These are phyloP conservation scores for Eutolmus rufibarbis DNA, from an alignment of 2,888 invertebrate species.

Conservation along the genomic window DNA sequence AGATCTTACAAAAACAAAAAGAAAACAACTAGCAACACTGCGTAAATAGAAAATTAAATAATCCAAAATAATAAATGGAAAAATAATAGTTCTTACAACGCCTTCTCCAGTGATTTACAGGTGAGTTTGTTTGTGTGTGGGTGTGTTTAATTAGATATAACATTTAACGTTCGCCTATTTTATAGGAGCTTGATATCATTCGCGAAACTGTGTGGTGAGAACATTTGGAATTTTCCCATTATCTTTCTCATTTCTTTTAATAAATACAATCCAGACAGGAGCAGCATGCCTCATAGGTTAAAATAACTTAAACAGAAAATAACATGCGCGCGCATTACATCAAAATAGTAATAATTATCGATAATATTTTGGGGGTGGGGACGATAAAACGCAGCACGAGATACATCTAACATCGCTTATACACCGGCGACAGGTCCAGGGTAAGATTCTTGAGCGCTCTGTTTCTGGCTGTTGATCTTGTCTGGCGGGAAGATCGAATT, in stretches of 20 bases:
- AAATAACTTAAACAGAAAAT: constrained; percentile 15
- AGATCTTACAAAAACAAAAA: constrained; percentile 18
- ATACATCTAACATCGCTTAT: constrained; percentile 62
- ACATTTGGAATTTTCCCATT: not conserved
- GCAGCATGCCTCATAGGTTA: not conserved
- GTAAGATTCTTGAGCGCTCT: constrained; percentile 83
- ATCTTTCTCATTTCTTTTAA: not conserved
- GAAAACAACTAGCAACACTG: constrained; percentile 34
- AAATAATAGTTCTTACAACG: not conserved
- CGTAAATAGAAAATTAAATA: not conserved
- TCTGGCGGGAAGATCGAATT: constrained; percentile 85
- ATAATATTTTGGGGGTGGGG: not conserved
- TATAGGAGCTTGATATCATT: not conserved
- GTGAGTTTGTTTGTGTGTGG: not conserved
- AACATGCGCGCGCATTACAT: constrained; percentile 1
- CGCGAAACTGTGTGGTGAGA: not conserved
- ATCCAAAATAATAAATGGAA: not conserved
- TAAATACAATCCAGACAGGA: not conserved
- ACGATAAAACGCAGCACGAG: not conserved
- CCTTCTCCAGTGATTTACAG: not conserved
- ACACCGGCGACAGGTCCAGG: constrained; percentile 83
- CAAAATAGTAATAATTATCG: constrained; percentile 2
- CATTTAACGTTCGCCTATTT: not conserved
- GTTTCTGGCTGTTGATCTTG: constrained; percentile 82
- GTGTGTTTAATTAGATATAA: not conserved